Conservation (phyloP, 2,113 vertebrate species). For the Hassar affinis region DNA sequence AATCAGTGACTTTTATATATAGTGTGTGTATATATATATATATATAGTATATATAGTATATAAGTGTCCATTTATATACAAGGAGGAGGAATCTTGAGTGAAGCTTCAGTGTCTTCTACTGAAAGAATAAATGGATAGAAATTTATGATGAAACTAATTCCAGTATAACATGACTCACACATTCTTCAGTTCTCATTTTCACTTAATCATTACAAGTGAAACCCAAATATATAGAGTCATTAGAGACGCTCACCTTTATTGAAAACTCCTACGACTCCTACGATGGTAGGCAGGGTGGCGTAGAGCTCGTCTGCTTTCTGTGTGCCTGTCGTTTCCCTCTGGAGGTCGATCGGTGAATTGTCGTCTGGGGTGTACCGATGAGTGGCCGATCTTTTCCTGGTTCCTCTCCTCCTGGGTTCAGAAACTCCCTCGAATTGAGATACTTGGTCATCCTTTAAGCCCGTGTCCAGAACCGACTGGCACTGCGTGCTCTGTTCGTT, state of each 20-base stretch:
- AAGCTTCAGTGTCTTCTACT: not conserved
- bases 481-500: conserved; percentile 59
- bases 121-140: not conserved
- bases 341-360: conserved; percentile 60
- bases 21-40: too few relatives aligned
- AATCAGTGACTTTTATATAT: too few relatives aligned
- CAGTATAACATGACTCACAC: not conserved
- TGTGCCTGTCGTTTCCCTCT: conserved; percentile 63
- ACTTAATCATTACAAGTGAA: not conserved
- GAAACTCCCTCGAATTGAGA: conserved; percentile 64
- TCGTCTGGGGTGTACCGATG: conserved; percentile 37
- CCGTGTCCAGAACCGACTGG: conserved; percentile 58
- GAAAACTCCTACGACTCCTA: conserved; percentile 77
- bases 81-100: not conserved
- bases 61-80: too few relatives aligned
- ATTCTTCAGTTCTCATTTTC: not conserved
- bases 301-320: conserved; percentile 80
- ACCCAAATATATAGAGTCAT: not conserved
- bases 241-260: conserved; percentile 74
- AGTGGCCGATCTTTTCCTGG: conserved; percentile 59
- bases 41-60: too few relatives aligned
- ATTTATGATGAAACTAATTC: not conserved
- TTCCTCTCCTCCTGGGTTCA: conserved; percentile 65
- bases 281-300: conserved; percentile 73
- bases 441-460: conserved; percentile 63